Base-by-base conservation (phyloP, 2,797 vertebrate genomes). In the Hemitrygon akajei region DNA sequence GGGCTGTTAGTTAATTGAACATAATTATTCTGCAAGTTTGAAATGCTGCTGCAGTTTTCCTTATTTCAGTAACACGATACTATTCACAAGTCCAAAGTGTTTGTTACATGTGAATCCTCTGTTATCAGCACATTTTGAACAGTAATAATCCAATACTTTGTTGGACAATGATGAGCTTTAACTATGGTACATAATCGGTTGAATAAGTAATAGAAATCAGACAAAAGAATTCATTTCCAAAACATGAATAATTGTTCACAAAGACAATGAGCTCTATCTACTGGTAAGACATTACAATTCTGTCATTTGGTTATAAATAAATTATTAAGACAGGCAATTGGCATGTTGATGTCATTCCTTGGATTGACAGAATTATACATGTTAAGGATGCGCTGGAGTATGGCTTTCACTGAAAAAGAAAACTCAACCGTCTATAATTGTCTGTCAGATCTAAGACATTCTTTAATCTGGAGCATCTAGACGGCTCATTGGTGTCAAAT, bases 1-100 rank as follows among this genome's bases (percentile, higher is more conserved):
- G 93, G 96, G 95, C 94, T 87, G 94, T 96, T 95, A 96, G 95
- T 96, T 96, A 96, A 96, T 96, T 96, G 94, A 95, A 94, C 94
- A 94, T 95, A 96, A 96, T 96, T 96, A 96, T 94, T 95, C 94
- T 94, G 84, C 94, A 96, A 94, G 94, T 94, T 95, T 95, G 95
- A 95, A 95, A 95, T 94, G 95, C 94, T 95, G 95, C 94, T 95
- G 92, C 66, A 94, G 73, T 94, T 95, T 96, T 76, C 0, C 94
- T 93, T 96, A 91, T 94, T 94, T 93, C 94, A 94, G 96, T 95
- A 96, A 96, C 77, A 95, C 94, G 95, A 96, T 95, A 95, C 94
- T 84, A 87, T 93, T 94, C 94, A 95, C 56, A 95, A 95, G 94
- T 22, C 75, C 93, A 58, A 95, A 30, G 94, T 95, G 94, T 94